Evolutionary conservation across 2,888 invertebrate genomes (phyloP).

Genomic region (Mystacides longicornis): DNA sequence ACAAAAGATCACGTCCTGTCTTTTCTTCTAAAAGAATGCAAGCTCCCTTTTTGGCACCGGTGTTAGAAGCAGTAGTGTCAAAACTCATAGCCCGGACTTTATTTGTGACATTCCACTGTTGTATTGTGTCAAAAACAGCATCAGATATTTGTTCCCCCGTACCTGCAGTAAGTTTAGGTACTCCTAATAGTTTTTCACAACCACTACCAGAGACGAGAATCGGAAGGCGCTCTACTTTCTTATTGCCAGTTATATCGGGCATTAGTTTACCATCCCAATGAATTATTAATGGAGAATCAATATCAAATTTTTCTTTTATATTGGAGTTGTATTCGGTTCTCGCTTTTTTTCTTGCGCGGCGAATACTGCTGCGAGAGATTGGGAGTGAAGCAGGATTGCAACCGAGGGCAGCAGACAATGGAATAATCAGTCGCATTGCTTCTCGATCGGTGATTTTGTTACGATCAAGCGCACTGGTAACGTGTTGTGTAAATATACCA

Average conservation of each 20-base stretch:
- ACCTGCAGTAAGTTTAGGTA: background rate
- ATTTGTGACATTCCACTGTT: no score
- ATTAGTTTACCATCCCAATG: background rate
- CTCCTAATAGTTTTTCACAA: background rate
- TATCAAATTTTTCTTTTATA: background rate
- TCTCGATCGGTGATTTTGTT: background rate
- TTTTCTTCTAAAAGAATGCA: slow-evolving; percentile 5
- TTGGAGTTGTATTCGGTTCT: background rate
- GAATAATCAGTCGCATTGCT: background rate
- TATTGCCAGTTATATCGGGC: background rate
- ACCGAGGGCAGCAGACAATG: background rate
- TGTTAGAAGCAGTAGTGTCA: no score
- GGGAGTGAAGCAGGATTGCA: background rate
- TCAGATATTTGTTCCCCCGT: background rate
- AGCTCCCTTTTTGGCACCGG: slow-evolving; percentile 4
- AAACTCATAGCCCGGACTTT: no score
- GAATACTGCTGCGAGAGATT: background rate
- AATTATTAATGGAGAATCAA: background rate
- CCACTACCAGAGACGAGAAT: background rate
- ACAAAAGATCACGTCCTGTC: background rate
- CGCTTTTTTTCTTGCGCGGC: background rate
- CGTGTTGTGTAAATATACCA: background rate
- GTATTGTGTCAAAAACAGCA: no score
- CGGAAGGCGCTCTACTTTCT: background rate
- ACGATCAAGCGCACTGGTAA: background rate